Conservation (phyloP, 2,113 vertebrate species). For the Pteronura brasiliensis region DNA sequence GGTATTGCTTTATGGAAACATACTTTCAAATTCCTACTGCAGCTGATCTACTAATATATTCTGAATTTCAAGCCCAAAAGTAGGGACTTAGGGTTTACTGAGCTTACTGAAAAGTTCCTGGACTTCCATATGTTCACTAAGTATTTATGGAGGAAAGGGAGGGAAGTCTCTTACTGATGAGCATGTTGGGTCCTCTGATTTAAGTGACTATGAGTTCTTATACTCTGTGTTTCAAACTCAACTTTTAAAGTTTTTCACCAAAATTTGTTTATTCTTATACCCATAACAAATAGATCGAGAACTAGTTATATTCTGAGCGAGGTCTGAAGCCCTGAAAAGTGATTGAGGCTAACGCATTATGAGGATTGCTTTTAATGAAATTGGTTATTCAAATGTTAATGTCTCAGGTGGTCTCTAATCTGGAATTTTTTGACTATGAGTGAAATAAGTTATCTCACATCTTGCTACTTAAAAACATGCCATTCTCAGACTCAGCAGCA, state of each 20-base stretch:
- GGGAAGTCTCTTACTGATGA: neutral
- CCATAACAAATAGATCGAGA: neutral
- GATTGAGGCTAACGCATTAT: neutral
- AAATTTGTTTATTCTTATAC: slow-evolving; percentile 12
- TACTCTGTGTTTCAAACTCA: slow-evolving; percentile 19
- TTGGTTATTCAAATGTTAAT: neutral
- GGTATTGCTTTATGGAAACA: slow-evolving; percentile 15
- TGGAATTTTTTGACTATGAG: neutral
- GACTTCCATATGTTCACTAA: neutral
- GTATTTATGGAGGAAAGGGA: neutral
- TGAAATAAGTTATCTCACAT: neutral
- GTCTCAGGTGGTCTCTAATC: neutral
- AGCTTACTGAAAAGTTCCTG: neutral
- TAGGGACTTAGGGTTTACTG: neutral
- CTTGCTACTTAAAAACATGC: neutral
- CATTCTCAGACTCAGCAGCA: neutral
- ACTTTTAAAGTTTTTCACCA: neutral
- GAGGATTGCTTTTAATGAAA: neutral
- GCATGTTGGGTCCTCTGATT: neutral
- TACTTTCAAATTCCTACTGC: slow-evolving; percentile 9
- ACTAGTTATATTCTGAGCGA: slow-evolving; percentile 12
- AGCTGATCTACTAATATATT: neutral
- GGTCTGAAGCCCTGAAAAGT: slow-evolving; percentile 3
- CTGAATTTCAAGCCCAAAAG: slow-evolving; percentile 32
- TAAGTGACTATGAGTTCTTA: neutral